Base-by-base conservation (phyloP, 2,113 vertebrate genomes). In the Murina feae region DNA sequence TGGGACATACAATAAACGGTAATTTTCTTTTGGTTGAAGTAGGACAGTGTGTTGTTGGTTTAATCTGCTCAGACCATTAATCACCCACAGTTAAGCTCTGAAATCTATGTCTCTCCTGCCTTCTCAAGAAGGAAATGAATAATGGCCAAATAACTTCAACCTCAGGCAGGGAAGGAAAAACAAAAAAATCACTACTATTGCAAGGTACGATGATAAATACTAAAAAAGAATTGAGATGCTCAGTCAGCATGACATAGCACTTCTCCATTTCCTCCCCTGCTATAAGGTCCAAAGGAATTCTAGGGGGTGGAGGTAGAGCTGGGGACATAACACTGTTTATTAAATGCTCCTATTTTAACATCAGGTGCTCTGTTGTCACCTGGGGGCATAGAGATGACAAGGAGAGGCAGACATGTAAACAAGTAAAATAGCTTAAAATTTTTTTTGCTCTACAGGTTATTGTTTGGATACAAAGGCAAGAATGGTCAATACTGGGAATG, bases 191-290 rank as follows among this genome's bases (percentile, higher is more conserved):
- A 84, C 39, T 88, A 47, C 25, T 90, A 20, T 96, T 93, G 51
- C 74, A 79, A 71, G 14, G 37, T 53, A 89, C 63, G 66, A 84
- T 96, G 80, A 85, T 51, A 94, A 92, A 90, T 90, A 80, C 28
- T 6, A 58, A 88, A 88, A 66, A n/a, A 16, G 32, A 91, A 78
- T 25, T 71, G 69, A 96, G 42, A 80, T 47, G 79, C 69, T 79
- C 63, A 74, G 35, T 23, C 28, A 95, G 37, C 66, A 89, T 96
- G 89, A 96, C 80, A 93, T 30, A 95, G 95, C 91, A 93, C 37
- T 90, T 93, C 17, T 20, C 66, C 37, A 75, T 86, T 94, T 85
- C 47, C 91, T 90, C 53, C 37, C 11, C n/a, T 60, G 72, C 53
- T 75, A 30, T 63, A 75, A 91, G 25, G 39, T 28, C 51, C 21